Base-by-base conservation (phyloP, 2,797 vertebrate species). In the Smutsia temminckii region DNA sequence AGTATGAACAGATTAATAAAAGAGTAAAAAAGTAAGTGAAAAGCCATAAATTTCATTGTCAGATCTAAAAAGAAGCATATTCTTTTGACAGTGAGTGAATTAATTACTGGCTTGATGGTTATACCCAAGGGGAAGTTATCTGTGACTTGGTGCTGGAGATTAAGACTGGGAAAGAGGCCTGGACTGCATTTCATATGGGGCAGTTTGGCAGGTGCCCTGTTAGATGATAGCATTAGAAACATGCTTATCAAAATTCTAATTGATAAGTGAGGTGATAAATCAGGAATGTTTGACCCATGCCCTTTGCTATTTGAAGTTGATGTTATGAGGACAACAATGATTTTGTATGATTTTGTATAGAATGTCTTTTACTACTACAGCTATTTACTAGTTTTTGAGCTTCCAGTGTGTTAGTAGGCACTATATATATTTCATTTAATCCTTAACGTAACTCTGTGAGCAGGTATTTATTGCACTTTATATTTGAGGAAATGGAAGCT, bases 221-320 rank as follows among this genome's bases (percentile, higher is more conserved):
- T 84, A 84, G 75, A 32, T 37, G 20, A 69, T n/a, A 85, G 66
- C 34, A n/a, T 72, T 87, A 42, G 77, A 77, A 80, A 80, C 23
- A 59, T 69, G 21, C n/a, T 88, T 91, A 71, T 57, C 68, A 46
- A 34, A 91, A 94, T 91, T 85, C n/a, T 80, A 23, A 23, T 78
- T 92, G 75, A 46, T 89, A 85, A 88, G 34, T 85, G 37, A 64
- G 68, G 37, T 77, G 34, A 6, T 90, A 75, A 71, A 37, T 85
- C 17, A 79, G 64, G 42, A 89, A n/a, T 97, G 40, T 90, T 95
- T 90, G 63, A 51, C n/a, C 49, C 32, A 32, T 49, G 53, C 8
- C 25, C n/a, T 25, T 88, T 93, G 37, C 27, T 89, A 66, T 96
- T 90, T 93, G 63, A 85, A 89, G 14, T 75, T 83, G 57, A 18